Base-by-base conservation (phyloP, 1,140 invertebrate genomes). In the Nasonia giraulti region DNA sequence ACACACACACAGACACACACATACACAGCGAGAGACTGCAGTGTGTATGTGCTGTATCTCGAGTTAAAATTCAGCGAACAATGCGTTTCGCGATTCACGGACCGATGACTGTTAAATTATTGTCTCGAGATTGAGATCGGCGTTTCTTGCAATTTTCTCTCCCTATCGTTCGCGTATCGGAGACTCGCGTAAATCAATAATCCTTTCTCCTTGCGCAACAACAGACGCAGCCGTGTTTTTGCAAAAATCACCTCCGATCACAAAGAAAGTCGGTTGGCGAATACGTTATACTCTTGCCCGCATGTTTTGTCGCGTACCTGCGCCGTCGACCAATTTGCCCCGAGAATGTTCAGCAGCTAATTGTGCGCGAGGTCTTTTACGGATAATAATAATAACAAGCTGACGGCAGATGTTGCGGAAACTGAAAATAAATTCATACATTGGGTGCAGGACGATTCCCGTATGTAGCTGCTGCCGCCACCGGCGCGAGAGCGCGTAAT, bases 101-200 rank as follows among this genome's bases (percentile, higher is more conserved):
- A 14, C 33, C 71, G 83, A 84, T 84, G 83, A 84, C 83, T 84
- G 77, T 74, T 80, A 84, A 84, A 84, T 84, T 84, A 80, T 84
- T 47, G 83, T 68, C 40, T n/a, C 50, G 71, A 80, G 83, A 84
- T 80, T 75, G 68, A n/a, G 77, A 84, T 84, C 77, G 44, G 47
- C 68, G 50, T 31, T 78, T 80, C 55, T 87, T n/a, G 31, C 71
- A 74, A 69, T 84, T 87, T 81, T 86, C 82, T 47, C 44, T 47
- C 83, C 14, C 83, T 62, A 47, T 68, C 55, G 11, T 75, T 78
- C 73, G 62, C 77, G 50, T 86, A 81, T 83, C 77, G 74, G 80
- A 69, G 55, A 62, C 74, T 73, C 71, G 66, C 23, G 80, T 73
- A 80, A 86, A 85, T 85, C 80, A 85, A 87, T 87, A 87, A 85